Base-by-base conservation (phyloP, 2,797 vertebrate species). In the Rhabdomys pumilio region DNA sequence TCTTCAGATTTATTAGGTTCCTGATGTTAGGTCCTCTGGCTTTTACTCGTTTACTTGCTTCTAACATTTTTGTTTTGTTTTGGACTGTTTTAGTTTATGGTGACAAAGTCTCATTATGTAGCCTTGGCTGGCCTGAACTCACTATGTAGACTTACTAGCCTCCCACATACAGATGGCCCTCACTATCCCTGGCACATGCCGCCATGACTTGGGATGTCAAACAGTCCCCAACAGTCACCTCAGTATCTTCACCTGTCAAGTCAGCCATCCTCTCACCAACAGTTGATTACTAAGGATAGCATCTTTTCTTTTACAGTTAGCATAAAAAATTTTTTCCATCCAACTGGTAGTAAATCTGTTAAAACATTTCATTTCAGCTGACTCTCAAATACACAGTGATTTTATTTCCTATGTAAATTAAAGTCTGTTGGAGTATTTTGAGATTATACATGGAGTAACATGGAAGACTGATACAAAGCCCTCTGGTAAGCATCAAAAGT, bases 321-420 rank as follows among this genome's bases (percentile, higher is more conserved):
- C 44, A 83, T 20, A 72, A 19, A 95, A 87, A 87, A 75, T 85
- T 73, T 75, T 93, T 79, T 90, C 72, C 59, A 73, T 81, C 26
- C 50, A 85, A 11, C 38, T 61, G 93, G 8, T n/a, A 94, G n/a
- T 65, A 95, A 87, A 95, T 82, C 19, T 57, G 76, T 96, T 90
- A 79, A 95, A 97, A 87, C 47, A 79, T 82, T 96, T 94, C 53
- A 75, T 76, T 93, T 38, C 92, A 91, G 80, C 12, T 90, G 57
- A 91, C 22, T 73, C 1, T n/a, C 44, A 81, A 88, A 69, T 73
- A 53, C 67, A 65, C 22, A 96, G 47, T 81, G 81, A 90, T 79
- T 73, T 47, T 72, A 55, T 72, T 87, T 72, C 47, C 65, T 67
- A 81, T 20, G 73, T 85, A 85, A 94, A 86, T 80, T 79, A 90